phyloP scores from a whole-genome alignment of 1,140 invertebrate species.

The Theocolax elegans region DNA sequence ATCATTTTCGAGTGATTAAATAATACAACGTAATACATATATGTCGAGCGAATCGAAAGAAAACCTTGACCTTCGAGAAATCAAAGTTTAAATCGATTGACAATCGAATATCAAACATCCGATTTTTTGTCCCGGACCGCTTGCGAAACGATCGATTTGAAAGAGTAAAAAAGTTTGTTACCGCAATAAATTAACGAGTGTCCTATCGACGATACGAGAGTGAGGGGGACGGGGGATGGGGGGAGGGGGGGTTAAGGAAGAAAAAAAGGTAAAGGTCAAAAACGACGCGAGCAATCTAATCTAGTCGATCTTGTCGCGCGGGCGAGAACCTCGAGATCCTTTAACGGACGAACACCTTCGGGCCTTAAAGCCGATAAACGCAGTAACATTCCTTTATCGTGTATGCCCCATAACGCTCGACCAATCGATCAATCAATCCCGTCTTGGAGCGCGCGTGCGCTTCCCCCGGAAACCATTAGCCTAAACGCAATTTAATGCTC shows the following conservation, averaged over 20 bases:
- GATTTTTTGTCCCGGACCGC: background rate
- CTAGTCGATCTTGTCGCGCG: constrained; percentile 32
- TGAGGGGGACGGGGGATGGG: too few species aligned
- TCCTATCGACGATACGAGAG: background rate
- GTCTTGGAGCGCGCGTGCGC: too few species aligned
- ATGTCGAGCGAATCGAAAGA: too few species aligned
- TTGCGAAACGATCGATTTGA: background rate
- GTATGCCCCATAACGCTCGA: background rate
- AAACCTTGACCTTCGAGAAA: too few species aligned
- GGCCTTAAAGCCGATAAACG: background rate
- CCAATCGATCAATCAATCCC: constrained; percentile 41
- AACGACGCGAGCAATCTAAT: constrained; percentile 12
- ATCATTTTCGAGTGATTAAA: too few species aligned
- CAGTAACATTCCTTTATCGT: constrained; percentile 33
- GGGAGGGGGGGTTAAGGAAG: too few species aligned
- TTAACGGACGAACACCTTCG: constrained; percentile 32
- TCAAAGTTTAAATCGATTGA: too few species aligned
- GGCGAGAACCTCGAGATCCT: background rate
- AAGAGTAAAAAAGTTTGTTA: background rate
- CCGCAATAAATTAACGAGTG: background rate
- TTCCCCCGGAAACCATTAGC: constrained; percentile 5
- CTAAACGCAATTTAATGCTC: constrained; percentile 24
- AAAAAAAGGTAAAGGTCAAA: background rate
- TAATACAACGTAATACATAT: too few species aligned
- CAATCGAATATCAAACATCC: too few species aligned